Evolutionary conservation across 2,797 vertebrate species (phyloP).

Genomic region (Pseudomugil tenellus): DNA sequence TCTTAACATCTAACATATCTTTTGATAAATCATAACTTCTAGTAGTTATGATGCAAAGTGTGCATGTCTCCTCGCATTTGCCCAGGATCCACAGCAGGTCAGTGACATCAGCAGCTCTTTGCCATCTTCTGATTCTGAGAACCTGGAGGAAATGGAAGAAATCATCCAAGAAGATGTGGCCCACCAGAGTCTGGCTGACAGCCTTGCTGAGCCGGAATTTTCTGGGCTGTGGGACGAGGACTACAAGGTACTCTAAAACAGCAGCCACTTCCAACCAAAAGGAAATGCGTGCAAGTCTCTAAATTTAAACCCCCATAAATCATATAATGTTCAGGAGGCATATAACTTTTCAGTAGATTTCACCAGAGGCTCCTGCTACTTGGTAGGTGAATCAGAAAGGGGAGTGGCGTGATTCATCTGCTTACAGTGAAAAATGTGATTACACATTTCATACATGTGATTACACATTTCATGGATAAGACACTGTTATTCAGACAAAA

Average conservation of each 20-base stretch:
- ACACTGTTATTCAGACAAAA: neutral
- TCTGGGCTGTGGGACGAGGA: constrained; percentile 85
- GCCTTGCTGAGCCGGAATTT: constrained; percentile 86
- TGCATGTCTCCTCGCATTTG: constrained; percentile 21
- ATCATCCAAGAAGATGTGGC: constrained; percentile 20
- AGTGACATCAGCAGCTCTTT: constrained; percentile 48
- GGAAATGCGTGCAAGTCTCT: constrained; percentile 43
- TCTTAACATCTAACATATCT: constrained; percentile 4
- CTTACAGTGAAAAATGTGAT: constrained; percentile 12
- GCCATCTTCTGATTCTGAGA: constrained; percentile 54
- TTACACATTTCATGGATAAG: no score
- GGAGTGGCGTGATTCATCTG: constrained; percentile 2
- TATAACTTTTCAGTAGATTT: constrained; percentile 19
- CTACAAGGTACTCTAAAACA: constrained; percentile 64
- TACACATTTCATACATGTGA: no score
- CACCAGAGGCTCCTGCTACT: constrained; percentile 9
- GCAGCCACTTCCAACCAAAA: constrained; percentile 9
- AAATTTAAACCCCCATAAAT: constrained; percentile 61
- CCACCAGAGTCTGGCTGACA: constrained; percentile 43
- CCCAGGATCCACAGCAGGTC: constrained; percentile 52
- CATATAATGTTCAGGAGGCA: constrained; percentile 36
- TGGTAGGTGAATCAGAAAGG: constrained; percentile 5
- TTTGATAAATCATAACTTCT: constrained; percentile 23
- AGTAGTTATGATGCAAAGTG: neutral
- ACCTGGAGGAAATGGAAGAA: constrained; percentile 35